Conservation (phyloP, 1,140 invertebrate species). For the Leptoteleia sp. region DNA sequence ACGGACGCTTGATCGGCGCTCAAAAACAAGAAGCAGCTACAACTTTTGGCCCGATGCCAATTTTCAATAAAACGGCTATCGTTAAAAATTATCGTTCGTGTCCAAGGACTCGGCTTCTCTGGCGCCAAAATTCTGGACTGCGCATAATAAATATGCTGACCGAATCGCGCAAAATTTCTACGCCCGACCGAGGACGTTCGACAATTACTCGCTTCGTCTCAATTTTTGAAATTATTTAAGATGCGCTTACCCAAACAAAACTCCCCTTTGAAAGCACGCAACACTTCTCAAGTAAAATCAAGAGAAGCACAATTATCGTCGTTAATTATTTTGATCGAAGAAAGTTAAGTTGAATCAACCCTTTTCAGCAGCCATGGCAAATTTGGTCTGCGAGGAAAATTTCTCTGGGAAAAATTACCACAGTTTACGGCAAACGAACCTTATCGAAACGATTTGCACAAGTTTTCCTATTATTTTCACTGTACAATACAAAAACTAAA, state of each 20-base stretch:
- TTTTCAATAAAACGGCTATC: constrained; percentile 45
- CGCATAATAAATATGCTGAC: constrained; percentile 52
- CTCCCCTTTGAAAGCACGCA: too few species aligned
- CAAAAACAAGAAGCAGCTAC: constrained; percentile 26
- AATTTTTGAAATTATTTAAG: constrained; percentile 11
- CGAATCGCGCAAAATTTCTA: constrained; percentile 30
- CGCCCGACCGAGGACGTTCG: constrained; percentile 7
- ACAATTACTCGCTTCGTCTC: constrained; percentile 12
- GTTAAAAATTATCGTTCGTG: constrained; percentile 54
- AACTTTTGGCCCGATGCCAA: constrained; percentile 17
- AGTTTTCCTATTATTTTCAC: too few species aligned
- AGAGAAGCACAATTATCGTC: too few species aligned
- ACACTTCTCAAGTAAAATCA: neutral
- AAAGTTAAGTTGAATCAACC: too few species aligned
- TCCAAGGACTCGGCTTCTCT: constrained; percentile 45
- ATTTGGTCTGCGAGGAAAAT: too few species aligned
- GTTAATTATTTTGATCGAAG: too few species aligned
- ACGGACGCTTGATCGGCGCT: constrained; percentile 22
- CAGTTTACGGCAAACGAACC: too few species aligned
- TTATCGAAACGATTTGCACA: too few species aligned
- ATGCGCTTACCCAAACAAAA: neutral
- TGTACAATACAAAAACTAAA: too few species aligned
- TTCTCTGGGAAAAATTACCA: too few species aligned
- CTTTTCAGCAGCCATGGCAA: too few species aligned
- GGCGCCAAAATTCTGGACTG: constrained; percentile 54